Evolutionary conservation across 2,113 vertebrate species (phyloP), one percentile per base, ranked within the genome.

Genomic region (Pica pica): DNA sequence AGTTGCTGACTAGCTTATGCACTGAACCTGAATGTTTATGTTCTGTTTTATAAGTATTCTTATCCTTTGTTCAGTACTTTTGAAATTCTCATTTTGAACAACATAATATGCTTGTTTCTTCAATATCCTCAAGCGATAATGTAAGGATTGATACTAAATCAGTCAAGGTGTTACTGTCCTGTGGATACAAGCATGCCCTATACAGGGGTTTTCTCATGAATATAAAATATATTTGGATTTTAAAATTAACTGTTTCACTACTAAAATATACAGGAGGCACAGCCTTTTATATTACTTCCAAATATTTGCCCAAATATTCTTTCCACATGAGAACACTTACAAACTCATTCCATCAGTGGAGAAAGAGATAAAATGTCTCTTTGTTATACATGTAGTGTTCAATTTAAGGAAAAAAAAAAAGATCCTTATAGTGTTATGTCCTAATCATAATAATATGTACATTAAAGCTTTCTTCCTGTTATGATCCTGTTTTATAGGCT

Each of bases 401-500:
- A 63, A 35, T 37, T 76, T 41, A 49, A 47, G 11, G 5, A 15
- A 75, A 59, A 22, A 75, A 39, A 41, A 0, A 31, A 9, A 7
- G 0, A 60, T 1, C 3, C 4, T 77, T n/a, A 19, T 27, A 65
- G 6, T 88, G 14, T 74, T 91, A 55, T 59, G 61, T 44, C 24
- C 64, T 63, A 75, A 64, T 91, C 17, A 84, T 77, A 91, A 93
- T 89, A 95, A 78, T 84, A 87, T 26, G 22, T 81, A 78, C 33
- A 82, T 92, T 95, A 95, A 92, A 95, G 77, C 11, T 89, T 89
- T 92, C 53, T 92, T 93, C n/a, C 44, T 67, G 24, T 93, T 93
- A 92, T 81, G 47, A 75, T 87, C 39, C 47, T 87, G 15, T 70
- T 94, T 92, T 92, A 94, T 89, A 60, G 64, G 16, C 31, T 93